Conservation (phyloP, 1,140 invertebrate species). For the Philotrypesis tridentata region DNA sequence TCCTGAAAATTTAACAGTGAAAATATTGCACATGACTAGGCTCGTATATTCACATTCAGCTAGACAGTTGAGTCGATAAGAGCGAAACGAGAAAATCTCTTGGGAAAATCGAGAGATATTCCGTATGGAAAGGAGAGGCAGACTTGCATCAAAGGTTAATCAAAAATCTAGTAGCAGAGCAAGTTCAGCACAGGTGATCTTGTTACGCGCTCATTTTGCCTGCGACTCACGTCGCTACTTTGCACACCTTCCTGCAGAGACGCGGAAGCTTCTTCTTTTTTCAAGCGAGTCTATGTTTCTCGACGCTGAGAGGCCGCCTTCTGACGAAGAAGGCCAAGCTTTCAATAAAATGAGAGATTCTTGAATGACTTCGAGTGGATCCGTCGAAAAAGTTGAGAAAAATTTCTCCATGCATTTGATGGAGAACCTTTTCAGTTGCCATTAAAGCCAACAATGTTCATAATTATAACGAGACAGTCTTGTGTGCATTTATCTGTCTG, state of each 20-base stretch:
- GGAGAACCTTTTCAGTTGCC: too few species aligned
- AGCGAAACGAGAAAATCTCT: background rate
- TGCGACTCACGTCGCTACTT: slow-evolving; percentile 27
- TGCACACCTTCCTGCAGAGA: slow-evolving; percentile 1
- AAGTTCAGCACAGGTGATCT: background rate
- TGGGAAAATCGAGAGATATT: background rate
- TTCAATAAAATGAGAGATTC: too few species aligned
- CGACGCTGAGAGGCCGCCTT: background rate
- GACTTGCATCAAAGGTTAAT: slow-evolving; percentile 15
- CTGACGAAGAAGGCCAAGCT: background rate
- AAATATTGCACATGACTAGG: too few species aligned
- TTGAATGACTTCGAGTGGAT: too few species aligned
- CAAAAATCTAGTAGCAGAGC: slow-evolving; percentile 23
- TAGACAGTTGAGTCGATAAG: background rate
- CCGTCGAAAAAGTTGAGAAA: too few species aligned
- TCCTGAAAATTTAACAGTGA: too few species aligned
- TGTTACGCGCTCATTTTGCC: slow-evolving; percentile 10
- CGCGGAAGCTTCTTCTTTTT: background rate
- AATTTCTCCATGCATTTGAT: too few species aligned
- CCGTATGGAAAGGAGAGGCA: too few species aligned
- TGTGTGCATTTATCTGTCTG: too few species aligned
- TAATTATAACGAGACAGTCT: too few species aligned
- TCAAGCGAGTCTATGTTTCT: background rate
- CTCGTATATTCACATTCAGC: too few species aligned
- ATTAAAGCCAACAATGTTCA: too few species aligned